Percentiles rank a stretch among this genome's conserved stretches.
phyloP scores from a whole-genome alignment of 2,797 vertebrate genomes.

The Squalus acanthias region DNA sequence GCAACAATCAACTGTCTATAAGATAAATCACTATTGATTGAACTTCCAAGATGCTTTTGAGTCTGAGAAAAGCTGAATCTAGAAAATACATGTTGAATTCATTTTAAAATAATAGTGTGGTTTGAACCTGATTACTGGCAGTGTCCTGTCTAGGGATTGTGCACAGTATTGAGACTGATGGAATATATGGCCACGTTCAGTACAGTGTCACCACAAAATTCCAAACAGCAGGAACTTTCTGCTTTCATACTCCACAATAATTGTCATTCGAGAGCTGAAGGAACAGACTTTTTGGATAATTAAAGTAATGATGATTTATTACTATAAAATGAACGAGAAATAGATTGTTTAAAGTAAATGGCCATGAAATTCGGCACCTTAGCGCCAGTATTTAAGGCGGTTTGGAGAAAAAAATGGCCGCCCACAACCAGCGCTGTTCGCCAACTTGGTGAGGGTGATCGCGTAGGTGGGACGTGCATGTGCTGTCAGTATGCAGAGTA shows the following conservation, averaged over 20 bases:
- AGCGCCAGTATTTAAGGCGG: no score
- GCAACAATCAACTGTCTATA: background rate
- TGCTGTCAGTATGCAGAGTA: no score
- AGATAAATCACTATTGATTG: background rate
- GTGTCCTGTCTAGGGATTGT: background rate
- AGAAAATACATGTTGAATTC: background rate
- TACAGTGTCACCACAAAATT: background rate
- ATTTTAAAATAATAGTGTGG: background rate
- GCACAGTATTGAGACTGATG: background rate
- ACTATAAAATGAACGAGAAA: background rate
- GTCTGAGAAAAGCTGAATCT: background rate
- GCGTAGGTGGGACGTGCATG: no score
- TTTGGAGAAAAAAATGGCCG: no score
- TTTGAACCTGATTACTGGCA: background rate
- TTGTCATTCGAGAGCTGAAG: background rate
- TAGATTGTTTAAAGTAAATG: background rate
- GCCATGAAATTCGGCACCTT: no score
- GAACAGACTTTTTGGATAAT: background rate
- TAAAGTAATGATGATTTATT: background rate
- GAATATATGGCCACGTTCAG: background rate
- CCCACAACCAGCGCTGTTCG: no score
- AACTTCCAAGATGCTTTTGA: background rate
- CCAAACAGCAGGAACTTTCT: background rate
- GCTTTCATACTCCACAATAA: background rate
- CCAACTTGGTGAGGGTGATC: no score